Percentiles rank a stretch among this genome's conserved stretches.
These are phyloP conservation scores for Irena cyanogastra DNA, from an alignment of 2,113 vertebrate genomes.

Conservation along the genomic window DNA sequence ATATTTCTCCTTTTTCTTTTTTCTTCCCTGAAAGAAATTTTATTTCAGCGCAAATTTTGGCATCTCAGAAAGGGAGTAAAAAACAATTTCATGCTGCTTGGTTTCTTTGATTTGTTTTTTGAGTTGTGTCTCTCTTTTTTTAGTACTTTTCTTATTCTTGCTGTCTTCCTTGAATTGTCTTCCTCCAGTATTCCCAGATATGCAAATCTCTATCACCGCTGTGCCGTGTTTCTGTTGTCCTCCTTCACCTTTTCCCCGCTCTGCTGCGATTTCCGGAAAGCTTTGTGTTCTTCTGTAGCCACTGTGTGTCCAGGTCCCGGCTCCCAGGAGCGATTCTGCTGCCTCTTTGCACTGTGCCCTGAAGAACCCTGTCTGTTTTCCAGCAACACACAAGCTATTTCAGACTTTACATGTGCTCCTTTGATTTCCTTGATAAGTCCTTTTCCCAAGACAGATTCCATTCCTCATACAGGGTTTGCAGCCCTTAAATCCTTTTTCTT, in stretches of 20 bases:
- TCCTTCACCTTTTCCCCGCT: neutral
- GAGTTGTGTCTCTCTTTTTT: neutral
- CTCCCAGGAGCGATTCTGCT: accelerated
- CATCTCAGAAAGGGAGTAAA: slow-evolving; percentile 30
- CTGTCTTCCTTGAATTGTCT: neutral
- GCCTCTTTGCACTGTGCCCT: neutral
- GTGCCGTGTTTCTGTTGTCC: neutral
- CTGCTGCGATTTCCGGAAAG: neutral
- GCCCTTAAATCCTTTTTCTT: neutral
- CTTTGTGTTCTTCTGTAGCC: neutral
- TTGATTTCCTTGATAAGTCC: neutral
- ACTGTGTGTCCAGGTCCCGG: accelerated
- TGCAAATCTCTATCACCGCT: neutral
- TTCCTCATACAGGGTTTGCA: neutral
- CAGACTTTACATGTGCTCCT: neutral
- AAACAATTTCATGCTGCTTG: neutral
- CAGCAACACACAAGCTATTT: neutral
- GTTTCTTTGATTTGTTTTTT: neutral
- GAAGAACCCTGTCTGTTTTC: neutral
- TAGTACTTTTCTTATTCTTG: neutral
- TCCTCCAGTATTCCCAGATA: neutral
- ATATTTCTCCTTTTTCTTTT: neutral
- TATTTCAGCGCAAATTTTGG: neutral
- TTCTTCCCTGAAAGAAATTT: neutral
- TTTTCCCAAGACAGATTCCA: neutral